Evolutionary conservation across 2,888 invertebrate genomes (phyloP), one percentile per base, ranked within the genome.

Genomic region (Ornithoptera priamus): DNA sequence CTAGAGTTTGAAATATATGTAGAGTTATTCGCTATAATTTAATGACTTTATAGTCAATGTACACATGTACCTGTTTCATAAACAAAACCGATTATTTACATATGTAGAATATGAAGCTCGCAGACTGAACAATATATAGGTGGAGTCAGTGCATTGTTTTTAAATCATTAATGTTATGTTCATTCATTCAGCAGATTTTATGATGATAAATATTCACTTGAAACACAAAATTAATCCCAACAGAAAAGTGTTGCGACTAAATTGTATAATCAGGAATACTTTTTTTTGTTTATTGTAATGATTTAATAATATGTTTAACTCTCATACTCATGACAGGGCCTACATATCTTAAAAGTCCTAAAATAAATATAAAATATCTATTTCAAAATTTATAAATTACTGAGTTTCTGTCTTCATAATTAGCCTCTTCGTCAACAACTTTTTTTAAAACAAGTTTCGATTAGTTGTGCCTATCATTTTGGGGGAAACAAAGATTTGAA

Each of bases 31-130:
- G 80, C 81, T 83, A 83, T 85, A 80, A 81, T 83, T 82, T 85
- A 82, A 85, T 85, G 85, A 85, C 83, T 86, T 81, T 80, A 81
- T 85, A 85, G 83, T 85, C 82, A 81, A 83, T 83, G 83, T 87
- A 86, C 84, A 79, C 80, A 83, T 81, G 89, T 89, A 89, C 88
- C 88, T 88, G 88, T 88, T 83, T 83, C 80, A 79, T 80, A 79
- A 77, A 79, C 80, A 78, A 78, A 81, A 80, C 67, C 78, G 69
- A 76, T 78, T 22, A 82, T 82, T 81, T 84, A 78, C 83, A 79
- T 67, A 67, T 50, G 57, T 58, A 53, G n/a, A n/a, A n/a, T 53
- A 58, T 22, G 22, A 15, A 58, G 57, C 22, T 22, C 57, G 3
- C 57, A 58, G 57, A 58, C 57, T 58, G 20, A 58, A 58, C 2